Base-by-base conservation (phyloP, 2,888 invertebrate genomes). In the Aelia acuminata region DNA sequence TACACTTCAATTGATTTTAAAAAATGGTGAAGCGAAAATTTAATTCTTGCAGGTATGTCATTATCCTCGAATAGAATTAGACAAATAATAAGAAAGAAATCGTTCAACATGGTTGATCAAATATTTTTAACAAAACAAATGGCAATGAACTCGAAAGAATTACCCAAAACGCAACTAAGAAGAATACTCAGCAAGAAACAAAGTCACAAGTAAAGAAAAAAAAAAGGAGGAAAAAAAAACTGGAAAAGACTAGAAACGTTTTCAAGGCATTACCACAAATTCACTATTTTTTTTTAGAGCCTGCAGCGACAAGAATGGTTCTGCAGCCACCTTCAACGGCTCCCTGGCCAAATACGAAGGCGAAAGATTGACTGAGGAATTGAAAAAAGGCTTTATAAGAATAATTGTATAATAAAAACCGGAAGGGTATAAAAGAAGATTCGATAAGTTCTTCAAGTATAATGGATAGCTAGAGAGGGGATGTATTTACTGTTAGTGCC, bases 361-460 rank as follows among this genome's bases (percentile, higher is more conserved):
- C 31, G 63, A 31, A 15, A 70, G 63, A 70, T 70, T 70, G 63
- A 70, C 63, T 31, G 35, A 70, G 63, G 63, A 35, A 70, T 35
- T 35, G 63, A 70, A 70, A 70, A 35, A 35, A 70, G 18, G 22
- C 63, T 0, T n/a, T n/a, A n/a, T 2, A 10, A 70, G 63, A 20
- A 70, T 70, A 70, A 70, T 70, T 70, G 18, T 35, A 70, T 35
- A 70, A 70, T 70, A 35, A 20, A 70, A 70, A 70, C 31, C n/a
- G 43, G 35, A 70, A 70, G 5, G 18, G 18, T 31, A 70, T 7
- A 7, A 70, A n/a, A 70, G 63, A 70, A 70, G 63, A 70, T 15
- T 35, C 31, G 63, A 8, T 70, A 70, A 70, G 63, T 70, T 43
- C 80, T 80, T 80, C 80, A 80, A 43, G 80, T 80, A n/a, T 80